phyloP scores from a whole-genome alignment of 2,113 vertebrate species.

The Electrona antarctica region DNA sequence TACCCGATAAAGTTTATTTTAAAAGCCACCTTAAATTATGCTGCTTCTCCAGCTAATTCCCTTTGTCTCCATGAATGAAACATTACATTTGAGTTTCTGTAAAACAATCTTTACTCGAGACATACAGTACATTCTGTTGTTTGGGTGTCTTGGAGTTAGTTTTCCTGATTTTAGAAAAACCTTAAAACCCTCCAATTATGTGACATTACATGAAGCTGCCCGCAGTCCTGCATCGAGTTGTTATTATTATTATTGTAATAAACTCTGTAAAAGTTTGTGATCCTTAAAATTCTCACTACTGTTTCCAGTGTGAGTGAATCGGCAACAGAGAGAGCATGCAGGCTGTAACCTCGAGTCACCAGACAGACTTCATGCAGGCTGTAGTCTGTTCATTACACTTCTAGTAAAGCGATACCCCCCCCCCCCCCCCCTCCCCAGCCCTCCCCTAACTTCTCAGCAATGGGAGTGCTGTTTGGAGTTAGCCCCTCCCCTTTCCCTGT shows the following conservation, averaged over 20 bases:
- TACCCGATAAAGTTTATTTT: too few species aligned
- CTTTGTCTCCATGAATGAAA: background rate
- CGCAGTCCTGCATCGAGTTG: background rate
- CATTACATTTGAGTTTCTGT: too few species aligned
- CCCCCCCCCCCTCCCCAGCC: background rate
- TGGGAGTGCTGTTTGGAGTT: slow-evolving; percentile 12
- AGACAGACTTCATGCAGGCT: too few species aligned
- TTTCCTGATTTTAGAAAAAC: too few species aligned
- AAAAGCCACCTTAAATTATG: too few species aligned
- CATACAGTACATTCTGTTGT: background rate
- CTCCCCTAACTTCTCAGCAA: background rate
- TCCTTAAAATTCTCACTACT: slow-evolving; percentile 36
- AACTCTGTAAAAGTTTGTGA: background rate
- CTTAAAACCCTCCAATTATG: background rate
- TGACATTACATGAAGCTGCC: too few species aligned
- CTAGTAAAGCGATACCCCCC: slow-evolving; percentile 29
- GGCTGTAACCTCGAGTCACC: too few species aligned
- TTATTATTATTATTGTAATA: slow-evolving; percentile 15
- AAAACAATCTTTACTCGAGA: too few species aligned
- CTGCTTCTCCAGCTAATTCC: background rate
- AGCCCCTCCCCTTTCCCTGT: slow-evolving; percentile 44
- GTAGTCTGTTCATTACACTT: background rate
- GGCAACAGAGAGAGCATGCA: background rate
- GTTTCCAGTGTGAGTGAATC: slow-evolving; percentile 20
- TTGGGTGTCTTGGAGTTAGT: too few species aligned